Base-by-base conservation (phyloP, 2,113 vertebrate genomes). In the Eudyptes chrysolophus region DNA sequence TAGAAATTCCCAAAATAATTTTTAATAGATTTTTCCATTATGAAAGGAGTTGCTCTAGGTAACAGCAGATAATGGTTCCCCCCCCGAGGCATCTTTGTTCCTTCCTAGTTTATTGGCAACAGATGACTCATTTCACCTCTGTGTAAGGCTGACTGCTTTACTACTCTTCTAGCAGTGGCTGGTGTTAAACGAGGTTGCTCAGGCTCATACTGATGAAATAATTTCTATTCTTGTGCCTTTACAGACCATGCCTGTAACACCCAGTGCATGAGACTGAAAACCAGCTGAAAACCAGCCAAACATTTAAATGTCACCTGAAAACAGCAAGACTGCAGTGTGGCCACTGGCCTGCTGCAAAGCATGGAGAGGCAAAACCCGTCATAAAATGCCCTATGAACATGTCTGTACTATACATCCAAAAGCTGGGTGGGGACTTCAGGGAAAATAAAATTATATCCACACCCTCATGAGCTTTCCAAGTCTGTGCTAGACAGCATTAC, bases 1-100 rank as follows among this genome's bases (percentile, higher is more conserved):
- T 97, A 95, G 64, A 95, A 92, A 69, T 42, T 55, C 94, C 91
- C 40, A 95, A 96, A 97, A 97, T 97, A 97, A 85, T 87, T 92
- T 89, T 92, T 91, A 97, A 97, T 96, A 94, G 6, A 7, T 68
- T 94, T 96, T 89, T 85, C 93, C 95, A 96, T 97, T 97, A 94
- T 54, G 42, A 70, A 85, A 85, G 70, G 49, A 74, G 17, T 52
- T 84, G 69, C 66, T 85, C 0, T 24, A 85, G 61, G 84, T 91
- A 92, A 57, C 20, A 66, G 77, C 40, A 95, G 91, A 69, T 70
- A 79, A 92, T 46, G 36, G 69, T 16, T 42, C 4, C 6, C 38
- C 48, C 46, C 51, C 7, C 0, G 3, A 75, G 86, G 69, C 40
- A 54, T 49, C 49, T 51, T 57, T 11, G 2, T 80, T 93, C 89